Conservation (phyloP, 2,888 invertebrate species). For the Philonicus albiceps region DNA sequence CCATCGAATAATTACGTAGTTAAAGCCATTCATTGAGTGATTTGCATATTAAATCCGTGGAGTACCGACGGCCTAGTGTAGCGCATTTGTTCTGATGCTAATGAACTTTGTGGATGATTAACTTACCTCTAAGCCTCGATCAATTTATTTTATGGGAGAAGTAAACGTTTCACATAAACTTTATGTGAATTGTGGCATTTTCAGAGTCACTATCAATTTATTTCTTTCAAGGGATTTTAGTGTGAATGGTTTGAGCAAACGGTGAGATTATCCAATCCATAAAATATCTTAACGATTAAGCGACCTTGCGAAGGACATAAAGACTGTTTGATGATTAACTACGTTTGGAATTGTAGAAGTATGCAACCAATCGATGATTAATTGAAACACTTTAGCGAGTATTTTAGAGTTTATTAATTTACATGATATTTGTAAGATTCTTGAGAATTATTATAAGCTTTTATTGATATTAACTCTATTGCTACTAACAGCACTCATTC, state of each 20-base stretch:
- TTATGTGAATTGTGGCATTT: background rate
- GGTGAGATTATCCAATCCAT: background rate
- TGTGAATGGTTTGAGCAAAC: background rate
- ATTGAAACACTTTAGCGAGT: background rate
- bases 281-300: background rate
- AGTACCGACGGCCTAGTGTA: background rate
- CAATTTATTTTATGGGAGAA: background rate
- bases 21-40: slow-evolving; percentile 5
- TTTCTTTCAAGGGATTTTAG: background rate
- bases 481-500: too few relatives aligned
- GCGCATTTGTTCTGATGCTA: background rate
- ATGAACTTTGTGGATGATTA: background rate
- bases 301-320: background rate
- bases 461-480: too few relatives aligned
- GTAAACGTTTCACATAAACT: background rate
- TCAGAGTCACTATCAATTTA: background rate
- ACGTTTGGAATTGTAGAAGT: background rate
- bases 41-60: background rate
- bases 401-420: background rate
- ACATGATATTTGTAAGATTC: background rate
- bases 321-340: background rate
- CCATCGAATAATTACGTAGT: background rate
- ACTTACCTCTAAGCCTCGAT: background rate
- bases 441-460: background rate
- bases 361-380: background rate